Evolutionary conservation across 2,888 invertebrate species (phyloP).

Genomic region (Lithophane ornitopus): DNA sequence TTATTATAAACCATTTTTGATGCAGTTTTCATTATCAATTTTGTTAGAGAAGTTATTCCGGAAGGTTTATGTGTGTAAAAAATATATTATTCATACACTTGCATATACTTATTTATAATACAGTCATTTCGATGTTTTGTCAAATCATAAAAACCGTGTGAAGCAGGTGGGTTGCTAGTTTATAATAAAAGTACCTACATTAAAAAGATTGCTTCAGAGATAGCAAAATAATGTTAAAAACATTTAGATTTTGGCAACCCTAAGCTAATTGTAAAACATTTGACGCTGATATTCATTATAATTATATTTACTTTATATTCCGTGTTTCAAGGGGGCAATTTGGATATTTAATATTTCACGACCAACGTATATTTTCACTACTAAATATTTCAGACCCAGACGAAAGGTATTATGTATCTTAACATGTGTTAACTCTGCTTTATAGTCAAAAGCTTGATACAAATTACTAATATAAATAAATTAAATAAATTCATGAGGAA

Average conservation of each 20-base stretch:
- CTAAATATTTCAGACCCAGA: constrained; percentile 24
- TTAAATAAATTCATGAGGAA: constrained; percentile 9
- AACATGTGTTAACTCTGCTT: constrained; percentile 7
- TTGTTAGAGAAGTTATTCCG: neutral
- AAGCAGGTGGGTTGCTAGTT: neutral
- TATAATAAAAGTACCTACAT: neutral
- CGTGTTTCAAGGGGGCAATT: constrained; percentile 17
- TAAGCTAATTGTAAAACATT: constrained; percentile 6
- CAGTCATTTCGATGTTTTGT: neutral
- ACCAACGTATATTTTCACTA: constrained; percentile 12
- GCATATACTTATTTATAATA: too few relatives aligned
- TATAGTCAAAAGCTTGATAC: constrained; percentile 5
- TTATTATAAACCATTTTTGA: neutral
- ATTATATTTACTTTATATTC: neutral
- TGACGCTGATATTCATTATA: neutral
- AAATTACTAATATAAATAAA: constrained; percentile 12
- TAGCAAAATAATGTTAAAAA: constrained; percentile 6
- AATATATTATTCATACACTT: too few relatives aligned
- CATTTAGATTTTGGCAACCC: constrained; percentile 13
- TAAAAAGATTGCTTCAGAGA: constrained; percentile 10
- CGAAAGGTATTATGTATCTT: constrained; percentile 20
- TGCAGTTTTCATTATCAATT: neutral
- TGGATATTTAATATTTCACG: constrained; percentile 40
- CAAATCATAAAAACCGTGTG: neutral
- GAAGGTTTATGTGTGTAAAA: neutral